Conservation (phyloP, 30 jellyfish, hydroid and myxozoan genomes). For the Rhopilema esculentum region DNA sequence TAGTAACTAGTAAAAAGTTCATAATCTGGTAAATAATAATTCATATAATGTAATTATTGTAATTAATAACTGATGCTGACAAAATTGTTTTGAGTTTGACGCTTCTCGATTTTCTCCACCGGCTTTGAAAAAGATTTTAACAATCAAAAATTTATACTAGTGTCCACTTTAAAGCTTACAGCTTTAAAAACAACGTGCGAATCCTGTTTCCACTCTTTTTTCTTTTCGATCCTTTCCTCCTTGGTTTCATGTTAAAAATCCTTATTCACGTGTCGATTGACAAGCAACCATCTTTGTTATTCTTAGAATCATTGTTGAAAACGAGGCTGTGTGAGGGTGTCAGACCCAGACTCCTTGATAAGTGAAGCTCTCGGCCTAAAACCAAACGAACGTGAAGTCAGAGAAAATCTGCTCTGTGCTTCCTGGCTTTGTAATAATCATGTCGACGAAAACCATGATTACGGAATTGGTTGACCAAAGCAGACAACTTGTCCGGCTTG, state of each 20-base stretch:
- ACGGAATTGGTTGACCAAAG: conserved; percentile 27
- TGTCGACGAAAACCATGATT: neutral
- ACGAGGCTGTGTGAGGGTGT: neutral
- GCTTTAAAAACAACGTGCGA: neutral
- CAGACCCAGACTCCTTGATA: neutral
- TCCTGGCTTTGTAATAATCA: neutral
- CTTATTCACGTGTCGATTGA: neutral
- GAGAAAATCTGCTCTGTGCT: neutral
- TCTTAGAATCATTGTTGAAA: neutral
- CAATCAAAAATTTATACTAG: too few species aligned
- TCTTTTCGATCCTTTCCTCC: neutral
- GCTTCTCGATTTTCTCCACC: too few species aligned
- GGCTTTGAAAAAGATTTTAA: too few species aligned
- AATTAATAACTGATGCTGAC: too few species aligned
- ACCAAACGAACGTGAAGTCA: neutral
- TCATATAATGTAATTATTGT: too few species aligned
- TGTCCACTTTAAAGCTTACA: neutral
- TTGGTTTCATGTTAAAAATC: neutral
- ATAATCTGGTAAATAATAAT: too few species aligned
- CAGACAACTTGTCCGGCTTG: conserved; percentile 6
- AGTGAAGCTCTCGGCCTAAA: neutral
- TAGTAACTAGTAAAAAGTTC: too few species aligned
- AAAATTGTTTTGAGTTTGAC: too few species aligned
- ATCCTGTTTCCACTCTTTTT: neutral
- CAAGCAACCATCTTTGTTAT: neutral